Percentiles rank a stretch among this genome's conserved stretches.
These are phyloP conservation scores for Rhagoletis pomonella DNA, from an alignment of 1,140 invertebrate species.

Conservation along the genomic window DNA sequence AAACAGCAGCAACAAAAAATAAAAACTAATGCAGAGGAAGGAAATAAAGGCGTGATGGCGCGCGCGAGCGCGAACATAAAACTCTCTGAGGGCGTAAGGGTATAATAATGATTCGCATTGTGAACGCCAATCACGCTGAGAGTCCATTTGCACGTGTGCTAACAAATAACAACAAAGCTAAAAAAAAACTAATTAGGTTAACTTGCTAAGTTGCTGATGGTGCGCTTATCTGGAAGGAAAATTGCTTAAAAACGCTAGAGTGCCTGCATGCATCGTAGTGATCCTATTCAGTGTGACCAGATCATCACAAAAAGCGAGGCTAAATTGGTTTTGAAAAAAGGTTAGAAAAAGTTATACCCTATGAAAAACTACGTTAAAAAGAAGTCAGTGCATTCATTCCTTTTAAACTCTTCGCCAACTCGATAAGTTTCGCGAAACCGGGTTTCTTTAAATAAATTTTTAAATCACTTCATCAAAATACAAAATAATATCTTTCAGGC, in stretches of 20 bases:
- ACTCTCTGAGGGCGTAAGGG: not conserved
- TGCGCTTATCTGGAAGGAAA: constrained; percentile 16
- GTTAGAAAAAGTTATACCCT: too few species aligned
- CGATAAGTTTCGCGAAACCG: too few species aligned
- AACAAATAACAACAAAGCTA: constrained; percentile 1
- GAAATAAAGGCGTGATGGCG: not conserved
- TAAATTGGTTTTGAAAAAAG: too few species aligned
- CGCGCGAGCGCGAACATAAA: not conserved
- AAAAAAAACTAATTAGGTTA: constrained; percentile 48
- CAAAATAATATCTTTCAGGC: too few species aligned
- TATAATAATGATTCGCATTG: not conserved
- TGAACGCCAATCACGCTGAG: not conserved
- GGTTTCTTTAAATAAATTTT: too few species aligned
- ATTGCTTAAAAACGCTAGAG: constrained; percentile 33
- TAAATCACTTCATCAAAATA: too few species aligned
- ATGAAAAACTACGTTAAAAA: too few species aligned
- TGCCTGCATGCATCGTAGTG: not conserved
- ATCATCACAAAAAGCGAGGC: too few species aligned
- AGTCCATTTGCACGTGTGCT: not conserved
- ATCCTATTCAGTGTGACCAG: too few species aligned
- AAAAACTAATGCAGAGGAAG: not conserved
- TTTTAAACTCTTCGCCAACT: too few species aligned
- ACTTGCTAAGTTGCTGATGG: constrained; percentile 28
- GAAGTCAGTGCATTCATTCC: too few species aligned
- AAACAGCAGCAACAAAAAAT: not conserved